Base-by-base conservation (phyloP, 2,888 invertebrate species). In the Drosophila nr. medialis region DNA sequence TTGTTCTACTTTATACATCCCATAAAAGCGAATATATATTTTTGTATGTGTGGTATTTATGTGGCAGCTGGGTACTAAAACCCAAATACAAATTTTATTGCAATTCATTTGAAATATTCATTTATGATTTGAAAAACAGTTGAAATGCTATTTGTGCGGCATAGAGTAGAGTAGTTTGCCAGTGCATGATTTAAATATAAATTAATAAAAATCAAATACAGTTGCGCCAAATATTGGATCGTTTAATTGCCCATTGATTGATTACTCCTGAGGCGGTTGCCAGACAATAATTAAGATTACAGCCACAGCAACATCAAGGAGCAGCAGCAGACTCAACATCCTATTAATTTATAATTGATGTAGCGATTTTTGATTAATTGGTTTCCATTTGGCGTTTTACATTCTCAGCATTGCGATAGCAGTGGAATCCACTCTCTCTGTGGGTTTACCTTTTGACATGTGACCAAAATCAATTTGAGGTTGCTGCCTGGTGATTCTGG, bases 281-380 rank as follows among this genome's bases (percentile, higher is more conserved):
- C 71, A 49, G 53, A 59, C 56, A 71, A 58, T 72, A 61, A 67
- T 56, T 69, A 58, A 29, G 24, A n/a, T 36, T 54, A 24, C 61
- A 62, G 48, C 36, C 73, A 40, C 48, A 64, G 24, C 24, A 55
- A 29, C 27, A 64, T 30, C 27, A 60, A 55, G 38, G 48, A 34
- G n/a, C 21, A 49, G 32, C 30, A 54, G 38, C 51, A 54, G 53
- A 54, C 80, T 74, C 66, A 80, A 76, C 74, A 75, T 65, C 72
- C 75, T 70, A 88, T 86, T 89, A 86, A 86, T 86, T 86, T 88
- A 88, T 89, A 86, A 86, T 90, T 89, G 83, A 89, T 86, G 90
- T 73, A 80, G 73, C 67, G 77, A 50, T 64, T 75, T 86, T 81
- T 86, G 86, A 86, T 90, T 86, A 90, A 89, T 90, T 86, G 89